These are phyloP conservation scores for Callipepla squamata DNA, from an alignment of 2,113 vertebrate species.

Conservation along the genomic window DNA sequence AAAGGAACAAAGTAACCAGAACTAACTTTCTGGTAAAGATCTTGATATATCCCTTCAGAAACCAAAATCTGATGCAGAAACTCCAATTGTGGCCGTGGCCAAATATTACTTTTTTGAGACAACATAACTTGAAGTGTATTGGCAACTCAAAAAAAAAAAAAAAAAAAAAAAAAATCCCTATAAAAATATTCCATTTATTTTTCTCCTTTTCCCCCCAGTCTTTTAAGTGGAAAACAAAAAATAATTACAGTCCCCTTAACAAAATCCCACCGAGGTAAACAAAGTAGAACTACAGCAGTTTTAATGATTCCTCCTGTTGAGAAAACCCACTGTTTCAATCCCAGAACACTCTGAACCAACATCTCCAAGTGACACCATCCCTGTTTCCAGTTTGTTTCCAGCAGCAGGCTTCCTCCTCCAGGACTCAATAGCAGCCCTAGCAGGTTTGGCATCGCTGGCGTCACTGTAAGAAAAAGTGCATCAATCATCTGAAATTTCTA, in stretches of 20 bases:
- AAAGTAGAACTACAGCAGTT: background rate
- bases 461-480: background rate
- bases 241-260: background rate
- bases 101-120: background rate
- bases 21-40: background rate
- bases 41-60: background rate
- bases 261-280: conserved; percentile 10
- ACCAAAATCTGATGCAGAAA: background rate
- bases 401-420: background rate
- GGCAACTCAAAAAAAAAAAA: background rate
- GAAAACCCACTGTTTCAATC: background rate
- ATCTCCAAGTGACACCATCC: background rate
- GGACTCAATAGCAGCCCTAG: background rate
- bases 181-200: background rate
- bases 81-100: background rate
- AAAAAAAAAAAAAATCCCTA: background rate
- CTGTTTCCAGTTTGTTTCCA: background rate
- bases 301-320: background rate
- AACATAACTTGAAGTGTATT: background rate
- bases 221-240: background rate
- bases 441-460: background rate
- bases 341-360: background rate
- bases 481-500: background rate
- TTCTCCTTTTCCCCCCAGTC: background rate
- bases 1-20: background rate